phyloP scores from a whole-genome alignment of 2,113 vertebrate species.

The Pygathrix nemaeus region DNA sequence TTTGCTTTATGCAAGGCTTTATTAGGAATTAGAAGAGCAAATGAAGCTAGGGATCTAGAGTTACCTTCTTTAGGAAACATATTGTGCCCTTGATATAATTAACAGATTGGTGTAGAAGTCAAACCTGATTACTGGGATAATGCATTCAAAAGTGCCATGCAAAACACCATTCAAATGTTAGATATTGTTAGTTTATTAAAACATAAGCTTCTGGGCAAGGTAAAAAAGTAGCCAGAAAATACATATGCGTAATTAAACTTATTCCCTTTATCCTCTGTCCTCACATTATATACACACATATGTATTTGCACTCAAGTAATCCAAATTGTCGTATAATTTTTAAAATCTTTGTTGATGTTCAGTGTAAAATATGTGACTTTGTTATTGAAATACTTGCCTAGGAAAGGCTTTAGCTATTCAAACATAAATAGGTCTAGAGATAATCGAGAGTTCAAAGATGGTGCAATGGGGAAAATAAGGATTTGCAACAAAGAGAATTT shows the following conservation, averaged over 20 bases:
- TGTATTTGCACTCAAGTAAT: neutral
- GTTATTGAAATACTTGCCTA: neutral
- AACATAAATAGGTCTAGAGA: neutral
- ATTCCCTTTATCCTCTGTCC: neutral
- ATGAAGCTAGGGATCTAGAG: neutral
- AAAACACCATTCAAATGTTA: neutral
- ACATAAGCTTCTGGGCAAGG: neutral
- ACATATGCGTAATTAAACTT: neutral
- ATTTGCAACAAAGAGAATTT: neutral
- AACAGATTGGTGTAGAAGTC: neutral
- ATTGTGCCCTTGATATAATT: neutral
- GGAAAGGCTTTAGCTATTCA: neutral
- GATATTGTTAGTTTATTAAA: neutral
- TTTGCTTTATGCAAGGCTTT: constrained; percentile 29
- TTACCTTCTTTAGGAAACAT: constrained; percentile 20
- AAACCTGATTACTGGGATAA: neutral
- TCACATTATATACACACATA: neutral
- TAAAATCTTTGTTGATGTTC: neutral
- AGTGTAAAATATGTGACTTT: neutral
- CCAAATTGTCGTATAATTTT: neutral
- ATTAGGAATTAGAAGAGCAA: constrained; percentile 7
- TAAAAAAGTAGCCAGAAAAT: neutral
- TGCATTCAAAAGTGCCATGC: neutral
- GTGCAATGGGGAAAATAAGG: neutral
- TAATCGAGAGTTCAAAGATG: neutral